Base-by-base conservation (phyloP, 2,113 vertebrate genomes). In the Plecotus auritus region DNA sequence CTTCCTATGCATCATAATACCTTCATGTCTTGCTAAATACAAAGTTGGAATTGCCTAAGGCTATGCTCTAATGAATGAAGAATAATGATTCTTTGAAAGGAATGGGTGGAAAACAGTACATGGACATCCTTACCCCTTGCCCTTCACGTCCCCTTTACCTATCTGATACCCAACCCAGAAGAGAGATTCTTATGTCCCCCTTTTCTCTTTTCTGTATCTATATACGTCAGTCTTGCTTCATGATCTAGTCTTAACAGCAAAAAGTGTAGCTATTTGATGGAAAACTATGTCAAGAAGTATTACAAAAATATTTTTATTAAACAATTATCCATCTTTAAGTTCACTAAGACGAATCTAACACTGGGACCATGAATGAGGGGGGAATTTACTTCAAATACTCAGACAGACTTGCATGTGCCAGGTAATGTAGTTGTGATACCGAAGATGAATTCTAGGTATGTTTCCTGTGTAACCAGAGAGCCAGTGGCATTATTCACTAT, bases 251-350 rank as follows among this genome's bases (percentile, higher is more conserved):
- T 28, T 18, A 86, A 74, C 2, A 66, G 4, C 12, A 56, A 87
- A 92, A 93, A 9, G 1, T 23, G 3, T 59, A 84, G 42, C 23
- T 77, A 42, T n/a, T 88, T 10, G 77, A 85, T 82, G 5, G 9
- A 9, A 32, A 96, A 73, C 28, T 35, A 78, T 12, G 32, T 51
- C 26, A 66, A 56, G 30, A 73, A 72, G 4, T 51, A 64, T 66
- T 42, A 37, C 0, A 26, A 42, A 88, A 88, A 85, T 54, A 64
- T 7, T 23, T 85, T 80, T 90, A 76, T 85, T 73, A 78, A 82
- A 35, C 1, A 89, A 20, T n/a, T 4, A 28, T 22, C 32, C 61
- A 30, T 4, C 40, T 90, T 49, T 42, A 69, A 17, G 5, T 86
- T 80, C 20, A 70, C 69, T 11, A n/a, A 30, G 22, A 11, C 2